Conservation (phyloP, 2,113 vertebrate species). For the Microcebus lehilahytsara region DNA sequence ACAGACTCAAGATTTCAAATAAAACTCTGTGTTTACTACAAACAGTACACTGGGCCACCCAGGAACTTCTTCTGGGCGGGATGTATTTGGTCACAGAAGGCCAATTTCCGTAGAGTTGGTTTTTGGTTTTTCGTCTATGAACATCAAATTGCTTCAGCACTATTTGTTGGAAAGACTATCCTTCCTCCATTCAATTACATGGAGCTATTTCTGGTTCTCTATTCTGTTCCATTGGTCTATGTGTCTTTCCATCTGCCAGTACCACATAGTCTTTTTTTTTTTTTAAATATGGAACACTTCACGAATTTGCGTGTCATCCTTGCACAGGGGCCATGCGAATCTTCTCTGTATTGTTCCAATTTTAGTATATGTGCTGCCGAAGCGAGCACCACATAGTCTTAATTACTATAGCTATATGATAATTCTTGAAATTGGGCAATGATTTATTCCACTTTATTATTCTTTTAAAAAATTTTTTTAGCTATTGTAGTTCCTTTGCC, state of each 20-base stretch:
- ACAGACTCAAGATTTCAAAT: not conserved
- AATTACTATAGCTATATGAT: not conserved
- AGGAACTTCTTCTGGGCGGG: not conserved
- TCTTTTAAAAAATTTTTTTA: not conserved
- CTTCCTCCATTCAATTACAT: not conserved
- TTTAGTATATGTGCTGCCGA: no score
- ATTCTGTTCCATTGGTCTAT: not conserved
- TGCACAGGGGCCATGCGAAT: no score
- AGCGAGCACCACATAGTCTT: not conserved
- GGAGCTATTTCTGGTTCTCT: not conserved
- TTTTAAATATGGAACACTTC: no score
- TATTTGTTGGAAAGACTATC: not conserved
- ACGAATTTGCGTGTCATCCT: no score
- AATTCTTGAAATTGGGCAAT: not conserved
- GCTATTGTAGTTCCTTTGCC: no score
- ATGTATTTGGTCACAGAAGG: not conserved
- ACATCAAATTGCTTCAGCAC: not conserved
- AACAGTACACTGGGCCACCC: not conserved
- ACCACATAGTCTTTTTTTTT: not conserved
- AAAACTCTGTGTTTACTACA: not conserved
- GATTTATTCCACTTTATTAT: not conserved
- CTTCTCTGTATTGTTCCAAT: no score
- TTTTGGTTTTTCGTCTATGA: not conserved
- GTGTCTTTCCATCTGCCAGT: not conserved
- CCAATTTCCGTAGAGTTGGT: not conserved